Evolutionary conservation across 37 sponge, comb jelly and placozoan genomes (phyloP).

Genomic region (Axinella damicornis): DNA sequence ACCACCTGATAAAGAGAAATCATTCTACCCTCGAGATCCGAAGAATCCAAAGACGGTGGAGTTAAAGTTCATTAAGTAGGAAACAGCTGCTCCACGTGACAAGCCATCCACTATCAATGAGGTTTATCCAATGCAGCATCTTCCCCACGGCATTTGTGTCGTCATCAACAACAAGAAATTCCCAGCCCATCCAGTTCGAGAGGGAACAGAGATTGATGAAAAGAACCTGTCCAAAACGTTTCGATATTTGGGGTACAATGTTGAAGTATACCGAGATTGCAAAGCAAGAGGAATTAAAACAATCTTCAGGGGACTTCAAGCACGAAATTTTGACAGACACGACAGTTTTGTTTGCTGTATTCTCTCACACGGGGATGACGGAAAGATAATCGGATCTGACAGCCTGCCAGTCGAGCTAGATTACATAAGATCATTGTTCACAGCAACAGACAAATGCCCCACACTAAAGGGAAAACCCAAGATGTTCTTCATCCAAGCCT

Average conservation of each 20-base stretch:
- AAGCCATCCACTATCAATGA: background rate
- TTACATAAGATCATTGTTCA: too few relatives aligned
- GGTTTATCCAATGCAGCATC: conserved; percentile 56
- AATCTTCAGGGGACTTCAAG: conserved; percentile 32
- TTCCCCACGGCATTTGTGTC: conserved; percentile 68
- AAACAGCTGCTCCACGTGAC: too few relatives aligned
- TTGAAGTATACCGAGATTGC: conserved; percentile 42
- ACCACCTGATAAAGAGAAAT: too few relatives aligned
- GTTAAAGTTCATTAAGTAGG: too few relatives aligned
- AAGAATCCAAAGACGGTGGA: too few relatives aligned
- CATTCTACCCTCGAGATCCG: too few relatives aligned
- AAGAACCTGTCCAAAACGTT: conserved; percentile 21
- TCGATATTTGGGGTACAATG: conserved; percentile 52
- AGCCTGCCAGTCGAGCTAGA: conserved; percentile 44
- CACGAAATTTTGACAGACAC: conserved; percentile 33
- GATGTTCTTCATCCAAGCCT: too few relatives aligned
- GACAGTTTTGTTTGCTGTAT: conserved; percentile 91
- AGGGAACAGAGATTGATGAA: conserved; percentile 52
- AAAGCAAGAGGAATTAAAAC: conserved; percentile 49
- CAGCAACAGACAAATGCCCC: too few relatives aligned
- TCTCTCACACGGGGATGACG: conserved; percentile 81
- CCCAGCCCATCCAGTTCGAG: background rate
- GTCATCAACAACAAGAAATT: conserved; percentile 84
- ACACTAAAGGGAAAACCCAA: too few relatives aligned
- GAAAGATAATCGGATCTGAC: conserved; percentile 71